Base-by-base conservation (phyloP, 1,140 invertebrate genomes). In the Neuroterus valhalla region DNA sequence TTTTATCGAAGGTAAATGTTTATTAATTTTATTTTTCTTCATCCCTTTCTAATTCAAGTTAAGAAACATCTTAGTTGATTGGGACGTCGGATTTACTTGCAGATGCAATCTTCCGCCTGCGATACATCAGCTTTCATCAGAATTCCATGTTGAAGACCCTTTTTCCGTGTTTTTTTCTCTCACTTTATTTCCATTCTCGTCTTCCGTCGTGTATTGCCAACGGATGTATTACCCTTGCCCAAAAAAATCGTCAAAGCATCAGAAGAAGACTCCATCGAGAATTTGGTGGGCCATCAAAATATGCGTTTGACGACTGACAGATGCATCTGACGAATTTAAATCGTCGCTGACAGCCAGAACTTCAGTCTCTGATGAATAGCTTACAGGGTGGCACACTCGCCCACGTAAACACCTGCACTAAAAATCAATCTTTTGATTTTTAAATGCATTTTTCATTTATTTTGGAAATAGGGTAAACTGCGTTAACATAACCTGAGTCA, bases 131-230 rank as follows among this genome's bases (percentile, higher is more conserved):
- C 55, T 23, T 42, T 45, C 6, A 21, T 15, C 42, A 67, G 31
- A 43, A 31, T 45, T n/a, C 43, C 17, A 19, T 6, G 55, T 55
- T 66, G 67, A 5, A 17, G n/a, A 42, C 21, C 44, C 62, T 62
- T 50, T 21, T 3, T 12, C 11, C 11, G 8, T 21, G n/a, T 50
- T 50, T 48, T 50, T 62, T 62, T 62, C 31, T 70, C 17, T 12
- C 43, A 55, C 42, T 75, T 70, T 71, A 67, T 74, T 75, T 75
- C 69, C 50, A 31, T 48, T 75, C 50, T 23, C 23, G 69, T 26
- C 17, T n/a, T 46, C 43, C 17, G n/a, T 21, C 45, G 62, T 43
- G 50, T 75, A 42, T 70, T 23, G 74, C 68, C 52, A 69, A 75
- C 74, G 19, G 68, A 71, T 50, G 66, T 55, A 66, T 71, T 52